Conservation (phyloP, 2,797 vertebrate species). For the Myripristis jacobus region DNA sequence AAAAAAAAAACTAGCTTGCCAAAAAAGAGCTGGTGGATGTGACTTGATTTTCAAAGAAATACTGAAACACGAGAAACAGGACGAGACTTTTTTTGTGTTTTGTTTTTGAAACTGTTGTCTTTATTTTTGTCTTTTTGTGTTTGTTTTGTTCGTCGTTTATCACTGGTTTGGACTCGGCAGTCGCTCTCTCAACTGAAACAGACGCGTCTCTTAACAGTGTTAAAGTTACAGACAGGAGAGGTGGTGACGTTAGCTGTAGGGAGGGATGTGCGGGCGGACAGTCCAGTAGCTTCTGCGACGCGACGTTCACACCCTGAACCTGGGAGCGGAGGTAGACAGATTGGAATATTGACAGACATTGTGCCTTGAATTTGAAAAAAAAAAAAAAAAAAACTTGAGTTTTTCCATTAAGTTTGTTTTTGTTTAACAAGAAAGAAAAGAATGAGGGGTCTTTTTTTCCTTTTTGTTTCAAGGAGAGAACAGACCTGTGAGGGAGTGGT, state of each 20-base stretch:
- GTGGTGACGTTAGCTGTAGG: constrained; percentile 49
- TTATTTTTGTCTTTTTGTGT: constrained; percentile 73
- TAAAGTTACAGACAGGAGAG: constrained; percentile 58
- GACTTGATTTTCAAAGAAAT: constrained; percentile 85
- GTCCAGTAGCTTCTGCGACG: constrained; percentile 72
- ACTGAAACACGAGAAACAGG: constrained; percentile 85
- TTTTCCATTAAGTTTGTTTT: constrained; percentile 75
- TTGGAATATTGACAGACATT: constrained; percentile 83
- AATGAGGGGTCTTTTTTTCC: constrained; percentile 45
- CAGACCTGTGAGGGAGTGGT: constrained; percentile 60
- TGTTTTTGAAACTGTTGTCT: constrained; percentile 73
- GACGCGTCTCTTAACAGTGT: constrained; percentile 78
- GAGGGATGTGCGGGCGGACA: constrained; percentile 60
- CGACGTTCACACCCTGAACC: constrained; percentile 72
- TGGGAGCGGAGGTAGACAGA: constrained; percentile 56
- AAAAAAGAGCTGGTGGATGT: constrained; percentile 88
- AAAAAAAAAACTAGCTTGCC: constrained; percentile 85
- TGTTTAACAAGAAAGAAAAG: constrained; percentile 64
- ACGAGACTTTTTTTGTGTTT: constrained; percentile 81
- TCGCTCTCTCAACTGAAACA: constrained; percentile 79
- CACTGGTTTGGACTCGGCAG: constrained; percentile 84
- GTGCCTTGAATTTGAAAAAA: constrained; percentile 88
- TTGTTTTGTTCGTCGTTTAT: constrained; percentile 82
- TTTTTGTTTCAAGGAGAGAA: constrained; percentile 63
- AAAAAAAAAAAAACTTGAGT: constrained; percentile 62